These are phyloP conservation scores for Myotis vivesi DNA, from an alignment of 2,797 vertebrate genomes.

Conservation along the genomic window DNA sequence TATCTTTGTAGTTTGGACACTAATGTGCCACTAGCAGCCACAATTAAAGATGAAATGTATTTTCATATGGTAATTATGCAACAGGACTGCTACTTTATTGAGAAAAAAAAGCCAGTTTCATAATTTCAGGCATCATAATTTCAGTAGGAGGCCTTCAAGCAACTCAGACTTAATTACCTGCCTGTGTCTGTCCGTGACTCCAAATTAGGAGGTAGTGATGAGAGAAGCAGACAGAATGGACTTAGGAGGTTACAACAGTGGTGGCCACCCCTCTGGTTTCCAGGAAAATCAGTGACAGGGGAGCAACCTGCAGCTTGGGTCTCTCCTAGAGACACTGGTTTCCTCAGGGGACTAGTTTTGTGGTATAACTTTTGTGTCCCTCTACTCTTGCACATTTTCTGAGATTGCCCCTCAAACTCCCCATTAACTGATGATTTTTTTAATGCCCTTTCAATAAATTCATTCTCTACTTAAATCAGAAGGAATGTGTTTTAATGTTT, in stretches of 20 bases:
- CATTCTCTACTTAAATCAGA: background rate
- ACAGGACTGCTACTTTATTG: background rate
- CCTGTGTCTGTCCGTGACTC: background rate
- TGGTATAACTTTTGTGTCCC: background rate
- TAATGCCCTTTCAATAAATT: background rate
- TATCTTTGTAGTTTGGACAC: background rate
- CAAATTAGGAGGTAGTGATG: background rate
- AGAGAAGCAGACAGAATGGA: background rate
- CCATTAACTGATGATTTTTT: background rate
- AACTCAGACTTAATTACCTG: background rate
- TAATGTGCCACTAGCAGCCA: background rate
- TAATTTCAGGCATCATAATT: background rate
- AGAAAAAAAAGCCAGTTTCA: background rate
- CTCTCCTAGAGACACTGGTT: background rate
- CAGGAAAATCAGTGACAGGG: background rate
- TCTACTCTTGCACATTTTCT: background rate
- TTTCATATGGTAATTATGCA: background rate
- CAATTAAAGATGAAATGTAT: background rate
- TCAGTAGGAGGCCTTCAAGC: background rate
- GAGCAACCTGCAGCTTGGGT: background rate
- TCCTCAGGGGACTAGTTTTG: background rate
- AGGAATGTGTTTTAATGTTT: background rate
- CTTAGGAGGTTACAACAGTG: background rate
- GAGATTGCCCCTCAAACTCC: background rate
- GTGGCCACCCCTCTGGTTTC: background rate